Conservation (phyloP, 2,797 vertebrate species). For the Onychomys leucogaster region DNA sequence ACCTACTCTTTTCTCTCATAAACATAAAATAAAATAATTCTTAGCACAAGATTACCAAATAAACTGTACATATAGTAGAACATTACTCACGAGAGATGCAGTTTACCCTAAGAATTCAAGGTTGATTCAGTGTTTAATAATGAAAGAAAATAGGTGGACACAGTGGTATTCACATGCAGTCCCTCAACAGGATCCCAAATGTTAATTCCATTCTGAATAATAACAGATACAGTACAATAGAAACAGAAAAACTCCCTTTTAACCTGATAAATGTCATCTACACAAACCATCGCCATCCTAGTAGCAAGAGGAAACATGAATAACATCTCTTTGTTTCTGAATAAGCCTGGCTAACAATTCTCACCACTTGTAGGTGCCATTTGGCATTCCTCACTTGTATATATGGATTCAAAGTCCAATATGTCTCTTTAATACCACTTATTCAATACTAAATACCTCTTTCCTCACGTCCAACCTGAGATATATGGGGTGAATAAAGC, state of each 20-base stretch:
- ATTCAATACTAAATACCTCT: not conserved
- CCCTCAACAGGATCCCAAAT: not conserved
- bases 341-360: not conserved
- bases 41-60: not conserved
- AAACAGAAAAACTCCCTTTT: not conserved
- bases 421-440: not conserved
- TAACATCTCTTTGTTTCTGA: not conserved
- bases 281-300: not conserved
- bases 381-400: not conserved
- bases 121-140: slow-evolving; percentile 1
- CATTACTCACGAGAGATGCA: not conserved
- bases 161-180: not conserved
- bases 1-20: not conserved
- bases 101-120: not conserved
- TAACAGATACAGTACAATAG: not conserved
- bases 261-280: not conserved
- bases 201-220: not conserved
- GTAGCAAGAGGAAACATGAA: not conserved
- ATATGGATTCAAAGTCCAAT: not conserved
- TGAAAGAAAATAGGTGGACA: not conserved
- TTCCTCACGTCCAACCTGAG: not conserved
- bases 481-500: not conserved
- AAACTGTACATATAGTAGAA: not conserved
- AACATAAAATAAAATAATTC: not conserved
- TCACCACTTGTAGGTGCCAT: not conserved